These are phyloP conservation scores for Melanogrammus aeglefinus DNA, from an alignment of 2,797 vertebrate species.

Conservation along the genomic window DNA sequence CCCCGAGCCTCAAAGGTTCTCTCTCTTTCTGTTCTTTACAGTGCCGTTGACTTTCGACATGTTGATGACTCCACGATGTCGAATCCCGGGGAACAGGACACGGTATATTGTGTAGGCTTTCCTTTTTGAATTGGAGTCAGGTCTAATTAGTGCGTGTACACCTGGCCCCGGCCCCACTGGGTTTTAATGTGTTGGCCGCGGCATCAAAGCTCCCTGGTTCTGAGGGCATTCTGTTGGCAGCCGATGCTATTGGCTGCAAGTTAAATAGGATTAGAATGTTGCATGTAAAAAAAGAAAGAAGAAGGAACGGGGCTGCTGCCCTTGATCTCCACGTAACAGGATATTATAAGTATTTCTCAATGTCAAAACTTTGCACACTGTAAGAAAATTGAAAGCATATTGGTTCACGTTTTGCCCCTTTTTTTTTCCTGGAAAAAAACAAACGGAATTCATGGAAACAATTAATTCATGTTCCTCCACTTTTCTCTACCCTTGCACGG, in stretches of 20 bases:
- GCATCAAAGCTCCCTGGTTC: constrained; percentile 74
- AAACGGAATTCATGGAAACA: constrained; percentile 11
- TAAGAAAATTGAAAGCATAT: constrained; percentile 26
- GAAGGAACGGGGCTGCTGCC: constrained; percentile 22
- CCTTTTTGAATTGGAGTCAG: constrained; percentile 69
- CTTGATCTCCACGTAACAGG: constrained; percentile 66
- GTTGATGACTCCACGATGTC: not conserved
- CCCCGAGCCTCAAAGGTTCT: not conserved
- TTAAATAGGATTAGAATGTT: constrained; percentile 72
- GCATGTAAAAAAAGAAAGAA: constrained; percentile 42
- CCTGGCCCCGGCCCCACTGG: constrained; percentile 70
- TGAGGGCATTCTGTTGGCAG: constrained; percentile 78
- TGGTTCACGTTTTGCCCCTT: constrained; percentile 27
- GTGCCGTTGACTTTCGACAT: not conserved
- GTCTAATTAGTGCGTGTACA: constrained; percentile 75
- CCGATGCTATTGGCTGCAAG: constrained; percentile 63
- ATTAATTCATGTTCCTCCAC: not conserved
- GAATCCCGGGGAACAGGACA: not conserved
- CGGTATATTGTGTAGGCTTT: constrained; percentile 61
- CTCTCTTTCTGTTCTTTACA: constrained; percentile 39
- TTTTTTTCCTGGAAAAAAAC: not conserved
- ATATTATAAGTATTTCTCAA: constrained; percentile 61
- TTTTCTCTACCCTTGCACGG: not conserved
- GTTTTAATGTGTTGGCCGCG: constrained; percentile 73
- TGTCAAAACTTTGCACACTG: constrained; percentile 47